Evolutionary conservation across 2,888 invertebrate species (phyloP).

Genomic region (Tetheella fluctuosa): DNA sequence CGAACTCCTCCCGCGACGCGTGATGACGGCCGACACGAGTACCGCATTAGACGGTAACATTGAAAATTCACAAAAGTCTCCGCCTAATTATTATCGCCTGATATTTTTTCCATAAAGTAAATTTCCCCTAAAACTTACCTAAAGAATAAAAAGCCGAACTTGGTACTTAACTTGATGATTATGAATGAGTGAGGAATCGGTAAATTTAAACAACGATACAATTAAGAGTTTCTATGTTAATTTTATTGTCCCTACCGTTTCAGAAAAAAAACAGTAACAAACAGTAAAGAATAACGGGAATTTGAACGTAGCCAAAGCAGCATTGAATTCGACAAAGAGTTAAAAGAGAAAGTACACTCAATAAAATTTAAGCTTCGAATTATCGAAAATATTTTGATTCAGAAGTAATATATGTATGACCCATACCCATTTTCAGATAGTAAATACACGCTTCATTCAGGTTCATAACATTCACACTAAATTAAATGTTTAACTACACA

Average conservation of each 20-base stretch:
- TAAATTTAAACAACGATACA: not conserved
- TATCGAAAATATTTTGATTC: not conserved
- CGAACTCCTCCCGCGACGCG: slow-evolving; percentile 80
- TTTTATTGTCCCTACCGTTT: not conserved
- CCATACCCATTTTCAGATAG: not conserved
- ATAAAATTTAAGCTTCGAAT: not conserved
- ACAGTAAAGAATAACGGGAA: slow-evolving; percentile 12
- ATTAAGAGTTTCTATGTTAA: not conserved
- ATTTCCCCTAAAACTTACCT: slow-evolving; percentile 35
- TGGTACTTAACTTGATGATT: slow-evolving; percentile 38
- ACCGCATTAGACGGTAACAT: slow-evolving; percentile 78
- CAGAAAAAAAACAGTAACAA: slow-evolving; percentile 11
- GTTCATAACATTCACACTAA: not conserved
- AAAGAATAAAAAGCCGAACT: slow-evolving; percentile 39
- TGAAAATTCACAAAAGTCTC: slow-evolving; percentile 65
- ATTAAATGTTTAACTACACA: not conserved
- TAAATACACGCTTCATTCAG: not conserved
- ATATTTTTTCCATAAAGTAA: slow-evolving; percentile 41
- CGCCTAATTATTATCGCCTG: slow-evolving; percentile 66
- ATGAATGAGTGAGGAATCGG: not conserved
- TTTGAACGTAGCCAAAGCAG: slow-evolving; percentile 1
- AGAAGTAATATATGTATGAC: too few relatives aligned
- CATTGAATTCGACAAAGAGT: slow-evolving; percentile 2
- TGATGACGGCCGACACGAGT: slow-evolving; percentile 83
- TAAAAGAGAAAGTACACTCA: slow-evolving; percentile 10